Evolutionary conservation across 1,140 invertebrate species (phyloP).

Genomic region (Kradibia gibbosae): DNA sequence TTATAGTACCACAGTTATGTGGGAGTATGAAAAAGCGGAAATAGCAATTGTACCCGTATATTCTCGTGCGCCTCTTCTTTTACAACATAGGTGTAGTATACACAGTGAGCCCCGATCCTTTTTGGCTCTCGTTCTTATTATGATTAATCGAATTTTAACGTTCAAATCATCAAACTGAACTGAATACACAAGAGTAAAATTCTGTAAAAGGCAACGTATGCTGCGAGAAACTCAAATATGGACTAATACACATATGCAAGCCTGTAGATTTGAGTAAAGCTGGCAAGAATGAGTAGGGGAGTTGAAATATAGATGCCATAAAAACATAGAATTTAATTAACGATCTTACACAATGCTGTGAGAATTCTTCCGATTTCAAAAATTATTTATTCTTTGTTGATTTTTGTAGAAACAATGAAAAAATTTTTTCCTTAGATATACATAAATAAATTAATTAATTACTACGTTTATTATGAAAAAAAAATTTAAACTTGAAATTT

Average conservation of each 20-base stretch:
- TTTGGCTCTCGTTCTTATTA: not conserved
- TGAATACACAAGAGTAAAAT: not conserved
- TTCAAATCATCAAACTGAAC: not conserved
- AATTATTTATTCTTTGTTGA: not conserved
- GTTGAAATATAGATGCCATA: not conserved
- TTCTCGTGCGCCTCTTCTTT: conserved; percentile 6
- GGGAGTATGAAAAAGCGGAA: conserved; percentile 41
- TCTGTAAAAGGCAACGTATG: not conserved
- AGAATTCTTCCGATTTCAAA: not conserved
- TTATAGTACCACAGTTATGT: not conserved
- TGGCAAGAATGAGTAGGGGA: not conserved
- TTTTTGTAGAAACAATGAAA: not conserved
- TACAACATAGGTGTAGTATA: not conserved
- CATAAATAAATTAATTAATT: no score
- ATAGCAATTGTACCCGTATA: conserved; percentile 43
- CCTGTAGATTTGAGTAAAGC: not conserved
- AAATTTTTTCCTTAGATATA: no score
- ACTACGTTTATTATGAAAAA: no score
- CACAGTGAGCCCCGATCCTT: not conserved
- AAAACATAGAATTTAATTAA: not conserved
- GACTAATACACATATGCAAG: not conserved
- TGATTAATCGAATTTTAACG: conserved; percentile 31
- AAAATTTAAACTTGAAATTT: no score
- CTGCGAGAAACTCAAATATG: not conserved
- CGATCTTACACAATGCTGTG: not conserved